Percentiles rank a stretch among this genome's conserved stretches.
These are phyloP conservation scores for Laodelphax striatellus DNA, from an alignment of 1,140 invertebrate genomes.

Conservation along the genomic window DNA sequence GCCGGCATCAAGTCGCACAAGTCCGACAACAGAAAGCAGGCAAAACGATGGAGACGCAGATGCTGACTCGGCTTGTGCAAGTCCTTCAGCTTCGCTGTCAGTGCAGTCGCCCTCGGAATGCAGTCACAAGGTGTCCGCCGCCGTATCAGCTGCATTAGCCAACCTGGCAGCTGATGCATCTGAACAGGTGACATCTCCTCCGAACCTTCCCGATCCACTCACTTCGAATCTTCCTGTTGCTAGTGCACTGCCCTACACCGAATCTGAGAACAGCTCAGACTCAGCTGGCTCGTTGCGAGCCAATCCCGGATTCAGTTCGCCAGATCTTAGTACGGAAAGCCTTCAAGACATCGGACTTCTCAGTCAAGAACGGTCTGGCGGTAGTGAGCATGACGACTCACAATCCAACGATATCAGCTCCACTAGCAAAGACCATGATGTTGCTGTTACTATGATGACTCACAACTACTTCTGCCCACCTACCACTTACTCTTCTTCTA, in stretches of 20 bases:
- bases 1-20: slow-evolving; percentile 20
- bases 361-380: neutral
- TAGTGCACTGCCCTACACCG: neutral
- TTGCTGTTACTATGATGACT: too few relatives aligned
- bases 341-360: slow-evolving; percentile 2
- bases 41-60: slow-evolving; percentile 1
- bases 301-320: slow-evolving; percentile 13
- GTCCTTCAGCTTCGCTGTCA: neutral
- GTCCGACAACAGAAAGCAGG: slow-evolving; percentile 17
- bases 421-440: too few relatives aligned
- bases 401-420: too few relatives aligned
- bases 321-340: slow-evolving; percentile 16
- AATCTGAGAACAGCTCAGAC: slow-evolving; percentile 22
- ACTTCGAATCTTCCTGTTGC: too few relatives aligned
- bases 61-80: neutral
- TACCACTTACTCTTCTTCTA: too few relatives aligned
- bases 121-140: neutral
- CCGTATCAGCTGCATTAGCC: too few relatives aligned
- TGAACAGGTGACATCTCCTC: too few relatives aligned
- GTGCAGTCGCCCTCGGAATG: neutral
- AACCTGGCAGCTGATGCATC: too few relatives aligned
- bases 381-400: neutral
- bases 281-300: slow-evolving; percentile 15
- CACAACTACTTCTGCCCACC: too few relatives aligned
- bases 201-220: too few relatives aligned